Evolutionary conservation across 2,113 vertebrate species (phyloP).

Genomic region (Apteryx mantelli): DNA sequence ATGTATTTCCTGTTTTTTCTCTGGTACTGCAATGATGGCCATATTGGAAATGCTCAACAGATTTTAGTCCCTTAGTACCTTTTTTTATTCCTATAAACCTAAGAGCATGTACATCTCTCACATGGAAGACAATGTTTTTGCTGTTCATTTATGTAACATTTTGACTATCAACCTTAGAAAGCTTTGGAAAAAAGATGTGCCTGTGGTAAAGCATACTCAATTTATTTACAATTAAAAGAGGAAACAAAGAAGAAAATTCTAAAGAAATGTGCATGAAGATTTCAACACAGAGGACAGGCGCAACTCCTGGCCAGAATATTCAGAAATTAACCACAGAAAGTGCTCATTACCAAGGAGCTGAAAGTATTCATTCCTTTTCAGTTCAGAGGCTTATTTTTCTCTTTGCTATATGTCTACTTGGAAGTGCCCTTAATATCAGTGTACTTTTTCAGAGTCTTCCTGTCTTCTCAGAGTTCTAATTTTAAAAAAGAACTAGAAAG

Average conservation of each 20-base stretch:
- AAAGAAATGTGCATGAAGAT: not conserved
- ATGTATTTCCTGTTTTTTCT: not conserved
- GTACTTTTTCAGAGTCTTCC: not conserved
- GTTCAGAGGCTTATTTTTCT: not conserved
- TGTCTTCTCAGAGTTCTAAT: not conserved
- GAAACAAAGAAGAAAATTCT: not conserved
- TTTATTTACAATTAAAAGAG: not conserved
- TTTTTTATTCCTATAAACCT: not conserved
- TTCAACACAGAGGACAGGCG: not conserved
- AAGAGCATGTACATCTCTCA: not conserved
- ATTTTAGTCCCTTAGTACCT: not conserved
- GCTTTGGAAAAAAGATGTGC: not conserved
- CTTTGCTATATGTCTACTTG: not conserved
- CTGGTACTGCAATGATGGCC: not conserved
- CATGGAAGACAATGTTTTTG: not conserved
- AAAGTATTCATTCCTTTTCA: conserved; percentile 14
- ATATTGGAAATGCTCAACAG: not conserved
- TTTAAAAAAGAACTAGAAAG: not conserved
- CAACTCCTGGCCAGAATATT: not conserved
- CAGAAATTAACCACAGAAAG: not conserved
- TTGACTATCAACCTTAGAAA: not conserved
- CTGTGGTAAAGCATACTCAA: not conserved
- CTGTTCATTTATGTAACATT: not conserved
- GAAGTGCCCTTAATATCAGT: not conserved
- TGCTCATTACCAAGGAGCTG: not conserved